Evolutionary conservation across 2,888 invertebrate species (phyloP).

Genomic region (Caenorhabditis becei): DNA sequence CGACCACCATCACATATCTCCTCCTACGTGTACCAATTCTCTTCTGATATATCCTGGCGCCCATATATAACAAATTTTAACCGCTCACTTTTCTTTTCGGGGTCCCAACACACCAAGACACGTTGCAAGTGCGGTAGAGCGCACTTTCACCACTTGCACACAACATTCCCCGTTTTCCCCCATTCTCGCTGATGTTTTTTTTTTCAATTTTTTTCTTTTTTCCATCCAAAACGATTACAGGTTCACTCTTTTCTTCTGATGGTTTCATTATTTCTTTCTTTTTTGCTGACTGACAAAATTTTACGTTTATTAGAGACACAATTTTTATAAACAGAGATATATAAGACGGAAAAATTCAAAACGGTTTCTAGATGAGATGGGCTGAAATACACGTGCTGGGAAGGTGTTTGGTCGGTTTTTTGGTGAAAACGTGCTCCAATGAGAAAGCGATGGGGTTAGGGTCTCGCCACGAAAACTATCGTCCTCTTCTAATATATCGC

Average conservation of each 20-base stretch:
- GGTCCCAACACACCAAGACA: neutral
- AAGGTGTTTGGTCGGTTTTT: constrained; percentile 4
- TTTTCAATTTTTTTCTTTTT: constrained; percentile 18
- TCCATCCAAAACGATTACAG: constrained; percentile 23
- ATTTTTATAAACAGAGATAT: constrained; percentile 2
- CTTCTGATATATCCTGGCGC: neutral
- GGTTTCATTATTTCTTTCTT: neutral
- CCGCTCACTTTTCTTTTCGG: neutral
- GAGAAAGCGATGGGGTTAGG: neutral
- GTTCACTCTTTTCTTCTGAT: constrained; percentile 13
- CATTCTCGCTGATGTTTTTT: no score
- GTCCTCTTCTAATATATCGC: constrained; percentile 28
- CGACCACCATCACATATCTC: neutral
- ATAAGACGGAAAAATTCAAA: neutral
- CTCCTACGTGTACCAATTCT: constrained; percentile 3
- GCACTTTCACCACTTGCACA: constrained; percentile 2
- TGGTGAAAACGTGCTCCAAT: neutral
- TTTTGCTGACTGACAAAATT: neutral
- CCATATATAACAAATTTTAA: neutral
- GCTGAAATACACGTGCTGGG: constrained; percentile 5
- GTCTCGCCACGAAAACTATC: constrained; percentile 4
- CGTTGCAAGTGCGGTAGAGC: neutral
- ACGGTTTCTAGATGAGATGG: neutral
- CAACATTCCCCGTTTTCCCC: constrained; percentile 12
- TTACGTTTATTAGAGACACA: neutral